Conservation (phyloP, 2,888 invertebrate species). For the Scaptomyza caliginosa region DNA sequence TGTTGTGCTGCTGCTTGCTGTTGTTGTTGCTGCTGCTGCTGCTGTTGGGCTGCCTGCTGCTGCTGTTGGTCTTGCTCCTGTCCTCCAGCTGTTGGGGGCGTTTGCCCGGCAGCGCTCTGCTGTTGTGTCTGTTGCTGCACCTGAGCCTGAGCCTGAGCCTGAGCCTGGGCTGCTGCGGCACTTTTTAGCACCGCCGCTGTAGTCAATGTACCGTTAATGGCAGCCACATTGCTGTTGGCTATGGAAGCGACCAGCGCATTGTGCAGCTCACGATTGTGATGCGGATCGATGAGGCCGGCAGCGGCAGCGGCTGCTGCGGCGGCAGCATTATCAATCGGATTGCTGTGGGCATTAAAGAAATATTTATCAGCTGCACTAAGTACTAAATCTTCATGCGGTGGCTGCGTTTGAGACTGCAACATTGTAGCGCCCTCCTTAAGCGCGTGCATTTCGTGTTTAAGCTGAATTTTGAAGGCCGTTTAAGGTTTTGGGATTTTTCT, state of each 20-base stretch:
- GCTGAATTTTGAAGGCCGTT: conserved; percentile 69
- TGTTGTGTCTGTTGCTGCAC: conserved; percentile 53
- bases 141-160: conserved; percentile 82
- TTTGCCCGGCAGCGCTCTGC: conserved; percentile 39
- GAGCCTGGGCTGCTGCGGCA: conserved; percentile 76
- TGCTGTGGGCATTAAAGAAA: conserved; percentile 84
- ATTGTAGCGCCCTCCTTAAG: conserved; percentile 79
- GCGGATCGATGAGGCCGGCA: conserved; percentile 82
- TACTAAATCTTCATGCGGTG: conserved; percentile 56
- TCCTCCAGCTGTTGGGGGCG: conserved; percentile 45
- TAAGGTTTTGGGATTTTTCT: background rate
- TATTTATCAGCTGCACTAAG: conserved; percentile 58
- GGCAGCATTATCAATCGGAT: conserved; percentile 85
- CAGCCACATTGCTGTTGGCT: conserved; percentile 84
- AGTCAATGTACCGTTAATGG: conserved; percentile 82
- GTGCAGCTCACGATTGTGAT: conserved; percentile 83
- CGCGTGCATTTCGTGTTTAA: conserved; percentile 77
- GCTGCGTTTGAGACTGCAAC: conserved; percentile 61
- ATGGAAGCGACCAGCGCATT: conserved; percentile 85
- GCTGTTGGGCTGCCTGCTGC: conserved; percentile 68
- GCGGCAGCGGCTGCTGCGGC: conserved; percentile 82
- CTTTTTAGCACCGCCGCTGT: conserved; percentile 80
- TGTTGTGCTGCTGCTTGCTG: conserved; percentile 54
- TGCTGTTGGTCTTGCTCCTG: conserved; percentile 57
- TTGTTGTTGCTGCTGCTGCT: conserved; percentile 64